A percentile compares a stretch with the other conserved stretches of the same genome.
Evolutionary conservation across 2,888 invertebrate genomes (phyloP).

Genomic region (Petrolisthes cinctipes): DNA sequence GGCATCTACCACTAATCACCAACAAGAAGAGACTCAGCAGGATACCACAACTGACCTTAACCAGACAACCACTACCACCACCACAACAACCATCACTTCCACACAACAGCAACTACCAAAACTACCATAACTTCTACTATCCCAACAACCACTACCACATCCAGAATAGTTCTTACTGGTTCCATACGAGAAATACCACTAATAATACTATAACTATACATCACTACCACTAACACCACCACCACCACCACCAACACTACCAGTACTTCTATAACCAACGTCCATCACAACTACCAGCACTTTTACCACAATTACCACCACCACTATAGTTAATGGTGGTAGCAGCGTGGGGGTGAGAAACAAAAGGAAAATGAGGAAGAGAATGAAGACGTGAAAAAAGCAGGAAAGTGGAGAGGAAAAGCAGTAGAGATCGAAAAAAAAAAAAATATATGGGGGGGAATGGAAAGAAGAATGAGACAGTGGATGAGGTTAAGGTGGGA

Average conservation of each 20-base stretch:
- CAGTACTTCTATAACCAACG: neutral
- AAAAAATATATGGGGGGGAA: too few species aligned
- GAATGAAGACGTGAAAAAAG: too few species aligned
- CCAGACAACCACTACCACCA: neutral
- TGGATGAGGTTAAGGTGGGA: too few species aligned
- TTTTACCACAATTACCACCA: neutral
- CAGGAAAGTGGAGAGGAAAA: too few species aligned
- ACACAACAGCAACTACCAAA: neutral
- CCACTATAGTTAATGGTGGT: neutral
- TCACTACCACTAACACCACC: constrained; percentile 2
- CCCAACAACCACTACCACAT: neutral
- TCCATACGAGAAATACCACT: too few species aligned
- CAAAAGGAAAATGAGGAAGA: too few species aligned
- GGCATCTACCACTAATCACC: constrained; percentile 1
- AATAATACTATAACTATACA: neutral
- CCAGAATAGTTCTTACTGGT: neutral
- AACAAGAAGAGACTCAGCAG: neutral
- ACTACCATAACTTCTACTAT: neutral
- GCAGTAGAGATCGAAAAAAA: too few species aligned
- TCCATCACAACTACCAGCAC: neutral
- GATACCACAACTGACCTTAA: constrained; percentile 8
- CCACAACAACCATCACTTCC: constrained; percentile 11
- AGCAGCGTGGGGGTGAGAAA: too few species aligned
- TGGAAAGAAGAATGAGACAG: too few species aligned
- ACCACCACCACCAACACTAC: neutral